Base-by-base conservation (phyloP, 2,888 invertebrate genomes). In the Drosophila falleni region DNA sequence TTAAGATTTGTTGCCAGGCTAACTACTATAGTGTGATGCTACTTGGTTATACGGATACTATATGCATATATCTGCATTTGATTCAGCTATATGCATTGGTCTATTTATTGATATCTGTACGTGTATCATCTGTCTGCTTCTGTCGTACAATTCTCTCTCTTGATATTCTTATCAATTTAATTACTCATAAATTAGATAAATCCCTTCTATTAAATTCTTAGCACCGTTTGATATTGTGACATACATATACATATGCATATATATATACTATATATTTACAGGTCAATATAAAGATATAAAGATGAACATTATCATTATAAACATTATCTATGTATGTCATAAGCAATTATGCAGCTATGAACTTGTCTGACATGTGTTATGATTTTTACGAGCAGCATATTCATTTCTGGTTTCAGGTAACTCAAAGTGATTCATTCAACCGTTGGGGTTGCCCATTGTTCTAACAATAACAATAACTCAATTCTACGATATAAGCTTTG, bases 1-100 rank as follows among this genome's bases (percentile, higher is more conserved):
- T 15, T 49, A 19, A 64, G 75, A 75, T 76, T 76, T 75, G 60
- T 67, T 61, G 63, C 49, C 58, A 51, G 33, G 55, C 29, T 37
- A 67, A 66, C 49, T 16, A 42, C 31, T 54, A 29, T 53, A 33
- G 35, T 39, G 44, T 29, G 35, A 74, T 37, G 46, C 46, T 23
- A 46, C 26, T 47, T 47, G 13, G 5, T 47, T 35, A 47, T 26
- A 9, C 37, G 16, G 37, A 37, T 29, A 37, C 26, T 26, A 37
- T 35, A 47, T 58, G 58, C 58, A 58, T 55, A 29, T 16, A 55
- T 54, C 54, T 39, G 19, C 31, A 31, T 23, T 55, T 44, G 5
- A 44, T 55, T 55, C n/a, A 55, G 13, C 5, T 19, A 19, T 35
- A 4, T 31, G 26, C 3, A 29, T 29, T 15, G 10, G 26, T 10